Evolutionary conservation across 1,140 invertebrate genomes (phyloP).

Genomic region (Pteromalus puparum): DNA sequence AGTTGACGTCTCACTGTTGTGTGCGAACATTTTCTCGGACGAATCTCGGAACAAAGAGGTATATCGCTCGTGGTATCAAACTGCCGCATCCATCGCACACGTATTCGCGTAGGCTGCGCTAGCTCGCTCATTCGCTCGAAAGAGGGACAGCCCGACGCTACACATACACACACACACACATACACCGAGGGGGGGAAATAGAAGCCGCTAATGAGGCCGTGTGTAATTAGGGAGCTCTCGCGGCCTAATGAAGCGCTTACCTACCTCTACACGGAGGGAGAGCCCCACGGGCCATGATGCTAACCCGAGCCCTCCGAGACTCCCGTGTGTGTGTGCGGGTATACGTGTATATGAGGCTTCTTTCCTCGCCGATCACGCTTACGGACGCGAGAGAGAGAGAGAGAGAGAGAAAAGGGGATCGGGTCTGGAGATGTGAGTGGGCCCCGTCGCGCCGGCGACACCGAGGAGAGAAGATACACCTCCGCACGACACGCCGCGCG

Average conservation of each 20-base stretch:
- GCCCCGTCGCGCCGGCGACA: slow-evolving; percentile 13
- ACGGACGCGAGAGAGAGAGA: not conserved
- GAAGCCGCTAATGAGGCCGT: slow-evolving; percentile 74
- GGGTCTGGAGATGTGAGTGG: slow-evolving; percentile 42
- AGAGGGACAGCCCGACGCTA: slow-evolving; percentile 30
- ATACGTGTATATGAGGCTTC: not conserved
- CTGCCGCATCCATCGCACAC: no score
- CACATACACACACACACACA: slow-evolving; percentile 45
- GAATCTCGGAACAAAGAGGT: not conserved
- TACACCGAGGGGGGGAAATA: slow-evolving; percentile 61
- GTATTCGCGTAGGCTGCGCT: not conserved
- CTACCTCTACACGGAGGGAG: slow-evolving; percentile 62
- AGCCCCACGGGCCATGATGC: not conserved
- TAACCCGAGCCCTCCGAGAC: not conserved
- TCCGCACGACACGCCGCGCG: slow-evolving; percentile 66
- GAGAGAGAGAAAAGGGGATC: slow-evolving; percentile 47
- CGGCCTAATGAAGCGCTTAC: slow-evolving; percentile 76
- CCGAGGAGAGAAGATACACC: slow-evolving; percentile 63
- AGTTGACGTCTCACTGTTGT: not conserved
- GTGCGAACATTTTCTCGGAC: not conserved
- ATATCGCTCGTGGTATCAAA: not conserved
- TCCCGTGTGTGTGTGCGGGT: not conserved
- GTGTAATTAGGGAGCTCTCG: slow-evolving; percentile 76
- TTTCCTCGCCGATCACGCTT: slow-evolving; percentile 65
- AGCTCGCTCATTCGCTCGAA: no score